Evolutionary conservation across 2,888 invertebrate genomes (phyloP).

Genomic region (Andrena haemorrhoa): DNA sequence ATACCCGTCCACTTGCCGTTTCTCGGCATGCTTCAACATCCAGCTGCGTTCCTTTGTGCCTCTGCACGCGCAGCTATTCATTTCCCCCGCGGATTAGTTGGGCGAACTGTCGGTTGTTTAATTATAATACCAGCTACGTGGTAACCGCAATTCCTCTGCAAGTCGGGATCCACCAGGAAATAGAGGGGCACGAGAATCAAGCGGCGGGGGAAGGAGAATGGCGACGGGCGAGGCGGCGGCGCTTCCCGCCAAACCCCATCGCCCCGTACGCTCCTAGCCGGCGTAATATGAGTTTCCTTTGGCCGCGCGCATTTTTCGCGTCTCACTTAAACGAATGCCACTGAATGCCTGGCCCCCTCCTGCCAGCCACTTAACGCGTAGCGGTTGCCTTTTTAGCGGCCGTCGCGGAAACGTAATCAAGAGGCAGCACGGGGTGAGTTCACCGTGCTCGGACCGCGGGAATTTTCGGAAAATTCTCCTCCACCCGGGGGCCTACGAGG

Average conservation of each 20-base stretch:
- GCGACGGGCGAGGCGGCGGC: background rate
- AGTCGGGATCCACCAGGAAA: background rate
- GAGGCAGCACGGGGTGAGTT: background rate
- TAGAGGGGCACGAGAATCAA: constrained; percentile 21
- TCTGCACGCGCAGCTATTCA: constrained; percentile 24
- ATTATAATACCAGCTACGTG: constrained; percentile 8
- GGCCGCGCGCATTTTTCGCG: constrained; percentile 42
- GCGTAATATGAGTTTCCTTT: constrained; percentile 41
- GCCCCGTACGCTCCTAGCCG: background rate
- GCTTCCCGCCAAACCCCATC: background rate
- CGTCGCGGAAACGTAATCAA: constrained; percentile 45
- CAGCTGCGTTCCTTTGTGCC: constrained; percentile 11
- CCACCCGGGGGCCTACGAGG: background rate
- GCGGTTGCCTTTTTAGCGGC: constrained; percentile 28
- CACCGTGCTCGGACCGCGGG: background rate
- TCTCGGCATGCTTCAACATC: background rate
- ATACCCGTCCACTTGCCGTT: constrained; percentile 1
- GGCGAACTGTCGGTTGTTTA: constrained; percentile 21
- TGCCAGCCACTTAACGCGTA: constrained; percentile 33
- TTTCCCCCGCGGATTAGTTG: constrained; percentile 27
- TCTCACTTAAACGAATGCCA: constrained; percentile 39
- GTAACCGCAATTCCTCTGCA: constrained; percentile 23
- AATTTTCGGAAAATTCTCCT: background rate
- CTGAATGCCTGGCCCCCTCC: constrained; percentile 29
- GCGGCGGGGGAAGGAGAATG: background rate